Evolutionary conservation across 2,888 invertebrate species (phyloP), one percentile per base, ranked within the genome.

Genomic region (Chrysodeixis includens): DNA sequence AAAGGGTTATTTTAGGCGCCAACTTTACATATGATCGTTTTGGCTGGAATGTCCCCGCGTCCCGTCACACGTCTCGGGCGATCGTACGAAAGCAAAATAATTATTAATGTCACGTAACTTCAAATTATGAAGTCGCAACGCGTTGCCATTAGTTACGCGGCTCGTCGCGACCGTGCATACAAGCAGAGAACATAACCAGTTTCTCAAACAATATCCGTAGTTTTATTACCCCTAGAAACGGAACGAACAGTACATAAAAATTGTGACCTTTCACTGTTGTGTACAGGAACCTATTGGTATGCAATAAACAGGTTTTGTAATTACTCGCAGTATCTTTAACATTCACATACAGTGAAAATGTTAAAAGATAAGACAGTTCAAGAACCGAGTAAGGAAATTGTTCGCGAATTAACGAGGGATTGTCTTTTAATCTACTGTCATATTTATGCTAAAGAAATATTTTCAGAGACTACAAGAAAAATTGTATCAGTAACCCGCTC

Each of bases 21-120:
- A 9, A 52, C 22, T 16, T 46, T 12, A 8, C 1, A 18, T 18
- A n/a, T 4, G 9, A 20, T 20, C 46, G 22, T 56, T 61, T 66
- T 59, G 49, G 52, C 46, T 64, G 66, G 55, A 74, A 70, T 69
- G 56, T 52, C 30, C 30, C 57, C 55, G 68, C 66, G 61, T 69
- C 70, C 62, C 68, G 56, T 55, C 62, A 58, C 54, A 72, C 52
- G 61, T 60, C 63, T 76, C 63, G 52, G 62, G 51, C 66, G 56
- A 87, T 86, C 78, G 83, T 84, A 86, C 84, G 84, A 86, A 88
- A 87, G 86, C 77, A 83, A 85, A 82, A 86, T 87, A 86, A 86
- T 88, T 86, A 91, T 89, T 84, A 78, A 76, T 86, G 85, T 90
- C 90, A 92, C 92, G 90, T 90, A 90, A 90, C 84, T 58, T 77